Percentiles rank a stretch among this genome's conserved stretches.
These are phyloP conservation scores for Ellobius talpinus DNA, from an alignment of 2,113 vertebrate species.

Conservation along the genomic window DNA sequence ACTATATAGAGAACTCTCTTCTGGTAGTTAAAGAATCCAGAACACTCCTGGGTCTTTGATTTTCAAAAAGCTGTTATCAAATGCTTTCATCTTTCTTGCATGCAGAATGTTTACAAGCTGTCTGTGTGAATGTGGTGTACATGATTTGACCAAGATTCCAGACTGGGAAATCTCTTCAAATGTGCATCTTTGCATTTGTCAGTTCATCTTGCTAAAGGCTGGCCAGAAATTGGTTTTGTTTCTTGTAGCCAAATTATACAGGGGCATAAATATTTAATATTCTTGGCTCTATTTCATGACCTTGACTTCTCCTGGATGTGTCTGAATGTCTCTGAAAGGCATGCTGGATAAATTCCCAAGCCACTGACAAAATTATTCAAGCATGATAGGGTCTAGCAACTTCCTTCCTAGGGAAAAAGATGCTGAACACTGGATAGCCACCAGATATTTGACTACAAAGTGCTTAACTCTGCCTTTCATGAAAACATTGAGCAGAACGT, in stretches of 20 bases:
- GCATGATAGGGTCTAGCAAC: constrained; percentile 21
- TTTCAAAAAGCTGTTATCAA: constrained; percentile 16
- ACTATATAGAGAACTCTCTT: constrained; percentile 34
- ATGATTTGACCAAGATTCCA: neutral
- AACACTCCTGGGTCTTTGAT: neutral
- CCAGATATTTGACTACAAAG: neutral
- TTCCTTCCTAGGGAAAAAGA: constrained; percentile 46
- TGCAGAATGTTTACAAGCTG: constrained; percentile 60
- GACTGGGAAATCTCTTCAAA: constrained; percentile 4
- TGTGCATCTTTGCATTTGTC: constrained; percentile 54
- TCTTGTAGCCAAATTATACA: constrained; percentile 54
- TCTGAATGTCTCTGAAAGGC: constrained; percentile 44
- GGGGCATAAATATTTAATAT: constrained; percentile 58
- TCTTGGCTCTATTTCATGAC: constrained; percentile 36
- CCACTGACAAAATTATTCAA: constrained; percentile 55
- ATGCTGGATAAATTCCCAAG: constrained; percentile 47
- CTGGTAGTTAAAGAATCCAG: neutral
- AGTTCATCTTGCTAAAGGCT: constrained; percentile 55
- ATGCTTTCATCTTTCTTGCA: constrained; percentile 56
- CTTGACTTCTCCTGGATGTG: constrained; percentile 49
- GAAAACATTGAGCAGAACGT: neutral
- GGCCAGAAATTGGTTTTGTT: constrained; percentile 53
- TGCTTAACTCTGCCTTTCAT: neutral
- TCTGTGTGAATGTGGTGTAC: neutral
- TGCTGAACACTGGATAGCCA: neutral